phyloP scores from a whole-genome alignment of 2,888 invertebrate species.

The Cerceris ruficornis region DNA sequence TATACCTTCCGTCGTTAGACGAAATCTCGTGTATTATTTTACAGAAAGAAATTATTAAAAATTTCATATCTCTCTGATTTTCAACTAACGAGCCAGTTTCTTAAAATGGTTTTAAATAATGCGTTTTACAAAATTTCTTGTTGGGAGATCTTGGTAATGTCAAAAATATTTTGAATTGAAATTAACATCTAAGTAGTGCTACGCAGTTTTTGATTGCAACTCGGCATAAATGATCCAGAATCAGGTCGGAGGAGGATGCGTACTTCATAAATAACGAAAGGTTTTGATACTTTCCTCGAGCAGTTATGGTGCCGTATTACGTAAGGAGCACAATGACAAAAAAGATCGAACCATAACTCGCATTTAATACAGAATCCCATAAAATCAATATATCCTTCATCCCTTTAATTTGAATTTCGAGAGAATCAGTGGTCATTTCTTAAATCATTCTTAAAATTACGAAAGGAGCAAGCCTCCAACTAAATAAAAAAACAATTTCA shows the following conservation, averaged over 20 bases:
- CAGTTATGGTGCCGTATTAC: constrained; percentile 10
- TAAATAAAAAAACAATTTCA: no score
- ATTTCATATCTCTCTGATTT: no score
- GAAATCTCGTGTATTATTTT: no score
- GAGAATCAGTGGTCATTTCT: background rate
- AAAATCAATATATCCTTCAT: background rate
- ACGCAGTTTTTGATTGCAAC: background rate
- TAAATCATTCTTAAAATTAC: no score
- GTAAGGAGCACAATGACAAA: constrained; percentile 23
- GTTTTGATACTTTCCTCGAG: background rate
- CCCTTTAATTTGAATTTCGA: background rate
- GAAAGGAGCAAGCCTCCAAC: no score
- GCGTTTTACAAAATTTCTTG: no score
- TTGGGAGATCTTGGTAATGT: no score
- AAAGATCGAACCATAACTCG: constrained; percentile 8
- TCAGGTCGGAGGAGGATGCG: background rate
- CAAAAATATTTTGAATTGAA: no score
- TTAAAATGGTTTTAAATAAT: no score
- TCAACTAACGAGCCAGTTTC: no score
- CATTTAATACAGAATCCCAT: background rate
- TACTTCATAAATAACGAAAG: constrained; percentile 2
- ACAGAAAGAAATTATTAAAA: no score
- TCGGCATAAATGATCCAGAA: background rate
- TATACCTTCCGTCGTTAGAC: no score
- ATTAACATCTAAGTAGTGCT: background rate